A percentile compares a stretch with the other conserved stretches of the same genome.
Conservation (phyloP, 2,113 vertebrate genomes). For the Gasterosteus nipponicus region DNA sequence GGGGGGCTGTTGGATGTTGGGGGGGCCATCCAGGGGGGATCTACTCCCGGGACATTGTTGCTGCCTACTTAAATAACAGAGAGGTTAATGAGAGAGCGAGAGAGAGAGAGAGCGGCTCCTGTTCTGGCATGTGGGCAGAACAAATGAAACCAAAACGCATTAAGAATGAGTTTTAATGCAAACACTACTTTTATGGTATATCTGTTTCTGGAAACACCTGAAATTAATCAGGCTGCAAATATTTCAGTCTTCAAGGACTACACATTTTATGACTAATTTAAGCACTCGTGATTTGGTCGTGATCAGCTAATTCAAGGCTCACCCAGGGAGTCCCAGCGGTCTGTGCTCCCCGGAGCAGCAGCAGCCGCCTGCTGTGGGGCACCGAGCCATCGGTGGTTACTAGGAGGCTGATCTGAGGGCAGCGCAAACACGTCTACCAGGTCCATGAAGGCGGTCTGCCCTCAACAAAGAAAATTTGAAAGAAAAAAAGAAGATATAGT, state of each 20-base stretch:
- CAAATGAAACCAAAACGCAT: background rate
- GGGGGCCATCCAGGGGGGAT: slow-evolving; percentile 73
- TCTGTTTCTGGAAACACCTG: background rate
- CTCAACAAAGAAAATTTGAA: slow-evolving; percentile 62
- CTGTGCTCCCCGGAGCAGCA: slow-evolving; percentile 45
- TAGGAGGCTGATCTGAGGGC: slow-evolving; percentile 66
- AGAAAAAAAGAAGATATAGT: slow-evolving; percentile 8
- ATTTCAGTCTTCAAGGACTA: background rate
- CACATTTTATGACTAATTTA: background rate
- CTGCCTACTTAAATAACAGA: slow-evolving; percentile 44
- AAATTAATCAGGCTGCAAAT: background rate
- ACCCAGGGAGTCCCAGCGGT: slow-evolving; percentile 82
- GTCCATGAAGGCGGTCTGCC: slow-evolving; percentile 92
- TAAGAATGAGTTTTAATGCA: background rate
- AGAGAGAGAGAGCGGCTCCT: background rate
- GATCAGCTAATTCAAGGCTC: slow-evolving; percentile 34
- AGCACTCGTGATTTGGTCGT: background rate
- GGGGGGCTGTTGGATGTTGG: slow-evolving; percentile 67
- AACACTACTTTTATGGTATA: background rate
- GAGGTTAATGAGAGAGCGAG: background rate
- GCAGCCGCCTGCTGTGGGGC: slow-evolving; percentile 49
- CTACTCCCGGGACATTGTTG: slow-evolving; percentile 38
- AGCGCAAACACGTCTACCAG: slow-evolving; percentile 92
- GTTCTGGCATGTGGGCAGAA: background rate
- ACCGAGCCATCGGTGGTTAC: slow-evolving; percentile 67